A percentile compares a stretch with the other conserved stretches of the same genome.
Evolutionary conservation across 1,140 invertebrate species (phyloP).

Genomic region (Hylaeus anthracinus): DNA sequence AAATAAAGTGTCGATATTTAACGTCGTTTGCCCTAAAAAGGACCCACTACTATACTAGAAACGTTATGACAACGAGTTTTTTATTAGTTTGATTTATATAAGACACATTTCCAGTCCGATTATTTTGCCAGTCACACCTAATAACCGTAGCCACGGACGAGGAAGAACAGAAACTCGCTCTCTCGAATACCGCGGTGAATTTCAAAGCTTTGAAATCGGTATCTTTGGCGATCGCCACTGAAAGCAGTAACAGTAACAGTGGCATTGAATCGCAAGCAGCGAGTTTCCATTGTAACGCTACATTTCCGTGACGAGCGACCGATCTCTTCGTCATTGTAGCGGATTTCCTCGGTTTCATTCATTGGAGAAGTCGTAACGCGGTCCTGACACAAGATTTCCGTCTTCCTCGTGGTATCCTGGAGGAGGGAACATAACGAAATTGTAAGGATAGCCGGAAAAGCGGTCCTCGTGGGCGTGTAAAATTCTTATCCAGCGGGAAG

Average conservation of each 20-base stretch:
- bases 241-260: constrained; percentile 39
- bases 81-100: too few relatives aligned
- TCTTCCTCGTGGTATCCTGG: constrained; percentile 51
- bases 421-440: constrained; percentile 71
- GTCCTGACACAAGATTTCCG: constrained; percentile 65
- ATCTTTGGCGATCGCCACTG: constrained; percentile 21
- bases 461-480: constrained; percentile 44
- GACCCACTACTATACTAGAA: too few relatives aligned
- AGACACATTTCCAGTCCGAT: too few relatives aligned
- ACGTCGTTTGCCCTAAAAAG: too few relatives aligned
- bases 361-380: constrained; percentile 35
- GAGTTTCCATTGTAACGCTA: constrained; percentile 28
- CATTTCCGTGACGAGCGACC: constrained; percentile 72
- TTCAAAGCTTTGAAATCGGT: constrained; percentile 15
- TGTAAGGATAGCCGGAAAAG: constrained; percentile 4
- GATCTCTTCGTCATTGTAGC: constrained; percentile 70
- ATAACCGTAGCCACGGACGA: not conserved
- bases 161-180: constrained; percentile 5
- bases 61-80: too few relatives aligned
- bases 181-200: constrained; percentile 25
- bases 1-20: too few relatives aligned
- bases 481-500: constrained; percentile 18
- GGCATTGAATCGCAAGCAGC: constrained; percentile 18
- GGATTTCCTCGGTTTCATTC: constrained; percentile 69
- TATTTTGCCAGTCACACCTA: too few relatives aligned